phyloP scores from a whole-genome alignment of 2,797 vertebrate genomes.

The Hyperoplus immaculatus region DNA sequence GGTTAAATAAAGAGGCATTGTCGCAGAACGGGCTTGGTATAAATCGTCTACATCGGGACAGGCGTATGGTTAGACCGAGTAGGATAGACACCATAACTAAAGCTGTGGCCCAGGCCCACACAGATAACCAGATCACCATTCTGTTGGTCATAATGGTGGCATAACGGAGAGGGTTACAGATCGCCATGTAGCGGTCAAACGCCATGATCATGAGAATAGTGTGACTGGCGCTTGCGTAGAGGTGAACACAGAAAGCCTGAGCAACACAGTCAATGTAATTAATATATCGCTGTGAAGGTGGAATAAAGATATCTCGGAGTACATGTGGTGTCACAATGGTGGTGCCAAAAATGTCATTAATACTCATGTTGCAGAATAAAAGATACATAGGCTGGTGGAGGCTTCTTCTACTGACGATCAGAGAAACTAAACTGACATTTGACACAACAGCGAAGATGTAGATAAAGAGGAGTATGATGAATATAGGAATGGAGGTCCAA shows the following conservation, averaged over 20 bases:
- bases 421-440: slow-evolving; percentile 61
- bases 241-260: slow-evolving; percentile 87
- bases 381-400: slow-evolving; percentile 88
- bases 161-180: slow-evolving; percentile 87
- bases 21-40: slow-evolving; percentile 85
- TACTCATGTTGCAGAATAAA: slow-evolving; percentile 84
- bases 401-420: slow-evolving; percentile 48
- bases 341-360: slow-evolving; percentile 81
- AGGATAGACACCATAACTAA: slow-evolving; percentile 74
- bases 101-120: slow-evolving; percentile 43
- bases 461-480: slow-evolving; percentile 59
- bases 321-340: slow-evolving; percentile 75
- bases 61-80: slow-evolving; percentile 76
- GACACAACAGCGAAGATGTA: slow-evolving; percentile 67
- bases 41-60: slow-evolving; percentile 80
- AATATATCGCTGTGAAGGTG: background rate
- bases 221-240: slow-evolving; percentile 79
- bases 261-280: slow-evolving; percentile 78
- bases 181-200: slow-evolving; percentile 87
- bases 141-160: slow-evolving; percentile 74
- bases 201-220: slow-evolving; percentile 88
- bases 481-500: slow-evolving; percentile 42
- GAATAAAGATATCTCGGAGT: slow-evolving; percentile 77
- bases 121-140: slow-evolving; percentile 76
- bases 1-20: slow-evolving; percentile 87